phyloP scores from a whole-genome alignment of 2,113 vertebrate species.

The Apteryx owenii region DNA sequence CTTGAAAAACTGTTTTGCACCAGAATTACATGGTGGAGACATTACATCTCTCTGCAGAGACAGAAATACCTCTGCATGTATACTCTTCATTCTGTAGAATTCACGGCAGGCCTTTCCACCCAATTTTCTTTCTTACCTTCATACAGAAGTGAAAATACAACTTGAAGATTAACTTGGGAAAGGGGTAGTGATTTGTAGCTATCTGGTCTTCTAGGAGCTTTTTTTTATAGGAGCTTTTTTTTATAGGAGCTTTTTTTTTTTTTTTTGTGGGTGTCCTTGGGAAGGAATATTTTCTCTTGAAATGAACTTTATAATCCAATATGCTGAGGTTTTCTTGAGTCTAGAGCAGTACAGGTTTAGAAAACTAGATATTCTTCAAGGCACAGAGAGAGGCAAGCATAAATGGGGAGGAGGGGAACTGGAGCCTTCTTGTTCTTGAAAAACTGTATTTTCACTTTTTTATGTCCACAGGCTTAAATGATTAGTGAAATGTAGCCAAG shows the following conservation, averaged over 20 bases:
- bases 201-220: background rate
- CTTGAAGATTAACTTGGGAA: background rate
- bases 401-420: background rate
- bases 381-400: background rate
- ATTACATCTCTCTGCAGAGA: background rate
- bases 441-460: background rate
- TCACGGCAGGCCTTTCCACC: background rate
- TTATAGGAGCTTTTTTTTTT: background rate
- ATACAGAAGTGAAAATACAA: background rate
- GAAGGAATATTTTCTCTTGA: background rate
- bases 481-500: background rate
- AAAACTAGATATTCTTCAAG: background rate
- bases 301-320: background rate
- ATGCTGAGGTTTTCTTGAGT: background rate
- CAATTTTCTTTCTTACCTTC: background rate
- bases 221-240: background rate
- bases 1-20: background rate
- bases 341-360: background rate
- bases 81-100: background rate
- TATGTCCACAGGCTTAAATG: background rate
- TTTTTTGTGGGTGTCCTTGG: background rate
- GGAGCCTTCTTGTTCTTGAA: background rate
- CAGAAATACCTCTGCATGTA: background rate
- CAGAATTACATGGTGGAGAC: background rate
- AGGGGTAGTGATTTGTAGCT: background rate